Base-by-base conservation (phyloP, 2,113 vertebrate genomes). In the Recurvirostra avosetta region DNA sequence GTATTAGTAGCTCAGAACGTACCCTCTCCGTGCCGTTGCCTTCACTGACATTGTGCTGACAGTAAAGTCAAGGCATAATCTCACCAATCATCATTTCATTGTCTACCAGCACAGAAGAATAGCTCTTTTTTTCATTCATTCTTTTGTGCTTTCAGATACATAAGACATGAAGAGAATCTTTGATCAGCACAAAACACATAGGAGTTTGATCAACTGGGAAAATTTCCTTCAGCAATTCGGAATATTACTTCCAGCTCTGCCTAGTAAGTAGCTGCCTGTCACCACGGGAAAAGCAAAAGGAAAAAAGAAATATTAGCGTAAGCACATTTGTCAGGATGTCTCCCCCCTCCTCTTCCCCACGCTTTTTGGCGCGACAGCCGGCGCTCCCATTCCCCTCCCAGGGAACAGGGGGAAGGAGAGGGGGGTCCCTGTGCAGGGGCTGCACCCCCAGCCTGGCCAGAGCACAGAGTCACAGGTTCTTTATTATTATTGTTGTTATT, bases 51-150 rank as follows among this genome's bases (percentile, higher is more conserved):
- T 67, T 90, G 94, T 82, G 77, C 92, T 96, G 89, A 85, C 92
- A 95, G 87, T 80, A 85, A 89, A 95, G 88, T 91, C 92, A 95
- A 88, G 94, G 77, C 77, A 65, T 89, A 94, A 95, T 96, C 91
- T 96, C 77, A 53, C 92, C 77, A 90, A 97, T 95, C 92, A 89
- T 92, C 91, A 92, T 89, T 97, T 91, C 96, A 92, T 94, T 95
- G 91, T 97, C 96, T 95, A 92, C 84, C 36, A 76, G 89, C 81
- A 90, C 81, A 88, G 73, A 87, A 85, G 82, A 94, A 94, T 2
- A 82, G 62, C 70, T 84, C 67, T 85, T 93, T 58, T 76, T 71
- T 72, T 63, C 86, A 80, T 85, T 90, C 77, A 91, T 58, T 91
- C 92, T 92, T 94, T 87, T 81, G 66, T 25, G 8, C 89, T 90